Percentiles rank a stretch among this genome's conserved stretches.
Evolutionary conservation across 2,888 invertebrate species (phyloP).

Genomic region (Altica lythri): DNA sequence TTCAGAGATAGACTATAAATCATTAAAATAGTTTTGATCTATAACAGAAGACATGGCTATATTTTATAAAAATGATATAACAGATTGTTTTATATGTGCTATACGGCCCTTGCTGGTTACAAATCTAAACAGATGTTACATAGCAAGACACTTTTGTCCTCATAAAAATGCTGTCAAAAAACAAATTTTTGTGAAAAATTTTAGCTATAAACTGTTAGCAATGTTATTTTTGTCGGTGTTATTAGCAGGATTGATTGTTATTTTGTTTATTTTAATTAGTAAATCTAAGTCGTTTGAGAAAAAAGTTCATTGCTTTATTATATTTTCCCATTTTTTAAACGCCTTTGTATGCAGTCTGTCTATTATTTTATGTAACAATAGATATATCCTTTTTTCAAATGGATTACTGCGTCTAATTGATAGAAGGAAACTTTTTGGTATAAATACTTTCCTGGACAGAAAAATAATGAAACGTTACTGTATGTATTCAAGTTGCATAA

Average conservation of each 20-base stretch:
- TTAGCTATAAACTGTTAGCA: background rate
- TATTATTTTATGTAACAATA: slow-evolving; percentile 1
- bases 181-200: slow-evolving; percentile 1
- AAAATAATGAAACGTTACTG: background rate
- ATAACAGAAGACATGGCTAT: no score
- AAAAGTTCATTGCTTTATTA: slow-evolving; percentile 1
- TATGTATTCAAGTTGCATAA: background rate
- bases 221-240: background rate
- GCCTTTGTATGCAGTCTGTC: background rate
- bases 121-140: slow-evolving; percentile 15
- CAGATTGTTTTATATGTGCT: slow-evolving; percentile 32
- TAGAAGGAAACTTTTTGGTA: slow-evolving; percentile 19
- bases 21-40: no score
- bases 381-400: slow-evolving; percentile 15
- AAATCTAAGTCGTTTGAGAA: background rate
- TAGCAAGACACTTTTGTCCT: slow-evolving; percentile 28
- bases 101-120: slow-evolving; percentile 20
- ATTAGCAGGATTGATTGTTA: background rate
- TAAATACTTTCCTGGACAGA: slow-evolving; percentile 13
- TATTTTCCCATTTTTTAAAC: slow-evolving; percentile 2
- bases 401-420: slow-evolving; percentile 18
- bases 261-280: background rate
- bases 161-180: slow-evolving; percentile 18
- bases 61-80: slow-evolving; percentile 1
- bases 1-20: no score